A percentile compares a stretch with the other conserved stretches of the same genome.
These are phyloP conservation scores for Xenopus tropicalis DNA, from an alignment of 2,113 vertebrate genomes.

Conservation along the genomic window DNA sequence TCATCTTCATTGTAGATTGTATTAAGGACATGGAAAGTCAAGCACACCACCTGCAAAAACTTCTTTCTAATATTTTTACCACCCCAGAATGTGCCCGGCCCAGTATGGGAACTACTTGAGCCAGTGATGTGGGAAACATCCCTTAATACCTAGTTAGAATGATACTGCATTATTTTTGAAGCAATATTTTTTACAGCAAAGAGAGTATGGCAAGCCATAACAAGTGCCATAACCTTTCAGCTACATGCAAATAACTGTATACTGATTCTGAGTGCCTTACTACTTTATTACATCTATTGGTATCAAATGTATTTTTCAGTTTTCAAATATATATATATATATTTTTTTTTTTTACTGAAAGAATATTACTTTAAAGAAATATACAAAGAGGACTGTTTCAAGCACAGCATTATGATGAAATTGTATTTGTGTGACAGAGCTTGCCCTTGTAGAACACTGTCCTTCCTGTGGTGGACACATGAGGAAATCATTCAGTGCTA, in stretches of 20 bases:
- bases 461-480: constrained; percentile 67
- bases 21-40: constrained; percentile 45
- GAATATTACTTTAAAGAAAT: constrained; percentile 77
- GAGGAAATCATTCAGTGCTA: constrained; percentile 60
- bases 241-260: constrained; percentile 54
- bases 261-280: constrained; percentile 89
- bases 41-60: no score
- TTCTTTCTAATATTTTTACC: constrained; percentile 65
- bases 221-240: constrained; percentile 64
- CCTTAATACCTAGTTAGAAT: background rate
- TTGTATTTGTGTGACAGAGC: constrained; percentile 64
- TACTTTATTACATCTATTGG: constrained; percentile 82
- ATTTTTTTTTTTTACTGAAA: constrained; percentile 59
- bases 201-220: constrained; percentile 47
- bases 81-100: constrained; percentile 59
- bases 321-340: constrained; percentile 28
- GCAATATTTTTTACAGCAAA: constrained; percentile 6
- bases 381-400: constrained; percentile 66
- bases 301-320: constrained; percentile 58
- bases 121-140: constrained; percentile 8
- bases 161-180: no score
- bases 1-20: constrained; percentile 32
- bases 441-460: constrained; percentile 69
- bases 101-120: constrained; percentile 80
- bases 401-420: constrained; percentile 70